Conservation (phyloP, 1,140 invertebrate genomes). For the Drosophila nikananu region DNA sequence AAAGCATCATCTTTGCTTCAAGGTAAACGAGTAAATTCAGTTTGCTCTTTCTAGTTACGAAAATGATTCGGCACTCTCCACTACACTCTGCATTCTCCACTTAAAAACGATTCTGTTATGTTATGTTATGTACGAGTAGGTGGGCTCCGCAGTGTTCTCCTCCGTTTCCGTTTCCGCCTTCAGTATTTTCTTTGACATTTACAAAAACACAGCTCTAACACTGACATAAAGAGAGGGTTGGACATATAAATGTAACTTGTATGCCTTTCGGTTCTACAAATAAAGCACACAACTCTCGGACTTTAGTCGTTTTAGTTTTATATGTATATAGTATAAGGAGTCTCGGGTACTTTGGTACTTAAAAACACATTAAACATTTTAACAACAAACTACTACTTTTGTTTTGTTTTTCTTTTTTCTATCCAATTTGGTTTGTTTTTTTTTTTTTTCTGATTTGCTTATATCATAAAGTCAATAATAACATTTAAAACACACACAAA, state of each 20-base stretch:
- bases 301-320: conserved; percentile 11
- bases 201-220: conserved; percentile 79
- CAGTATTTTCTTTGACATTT: conserved; percentile 60
- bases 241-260: conserved; percentile 18
- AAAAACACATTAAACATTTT: conserved; percentile 83
- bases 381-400: conserved; percentile 76
- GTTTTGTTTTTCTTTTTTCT: conserved; percentile 26
- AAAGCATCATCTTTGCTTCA: conserved; percentile 50
- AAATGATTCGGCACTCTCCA: conserved; percentile 33
- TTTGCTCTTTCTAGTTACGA: conserved; percentile 21
- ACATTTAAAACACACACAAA: conserved; percentile 82
- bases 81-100: conserved; percentile 16
- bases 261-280: conserved; percentile 29
- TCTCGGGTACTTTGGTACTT: conserved; percentile 51
- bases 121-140: conserved; percentile 52
- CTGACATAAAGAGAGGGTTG: conserved; percentile 38
- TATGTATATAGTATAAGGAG: conserved; percentile 16
- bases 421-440: conserved; percentile 45
- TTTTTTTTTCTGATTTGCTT: conserved; percentile 45
- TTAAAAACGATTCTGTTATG: conserved; percentile 39
- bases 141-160: conserved; percentile 58
- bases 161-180: conserved; percentile 31
- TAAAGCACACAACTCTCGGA: conserved; percentile 25
- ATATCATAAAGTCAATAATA: conserved; percentile 84
- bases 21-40: conserved; percentile 43